These are phyloP conservation scores for Cheilinus undulatus DNA, from an alignment of 2,113 vertebrate genomes.

Conservation along the genomic window DNA sequence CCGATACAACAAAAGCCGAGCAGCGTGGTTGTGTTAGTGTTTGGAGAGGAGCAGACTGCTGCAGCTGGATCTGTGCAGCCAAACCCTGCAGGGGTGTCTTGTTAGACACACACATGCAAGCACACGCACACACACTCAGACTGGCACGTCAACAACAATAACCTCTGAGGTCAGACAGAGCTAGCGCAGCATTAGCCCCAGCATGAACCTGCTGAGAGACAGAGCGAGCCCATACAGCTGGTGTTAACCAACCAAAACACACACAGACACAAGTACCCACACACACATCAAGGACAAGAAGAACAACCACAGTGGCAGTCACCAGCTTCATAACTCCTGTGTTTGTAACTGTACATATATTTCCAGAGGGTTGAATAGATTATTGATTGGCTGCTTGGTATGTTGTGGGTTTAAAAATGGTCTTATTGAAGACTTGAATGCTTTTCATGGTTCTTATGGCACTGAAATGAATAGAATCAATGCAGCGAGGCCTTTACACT, in stretches of 20 bases:
- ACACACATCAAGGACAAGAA: constrained; percentile 59
- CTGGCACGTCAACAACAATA: constrained; percentile 69
- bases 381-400: constrained; percentile 37
- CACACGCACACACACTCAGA: constrained; percentile 33
- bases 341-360: constrained; percentile 56
- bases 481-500: constrained; percentile 6
- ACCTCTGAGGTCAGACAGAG: constrained; percentile 75
- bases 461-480: constrained; percentile 27
- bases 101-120: constrained; percentile 57
- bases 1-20: constrained; percentile 36
- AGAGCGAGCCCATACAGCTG: constrained; percentile 71
- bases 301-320: constrained; percentile 44
- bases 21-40: constrained; percentile 22
- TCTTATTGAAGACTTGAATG: constrained; percentile 27
- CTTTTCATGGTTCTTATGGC: constrained; percentile 23
- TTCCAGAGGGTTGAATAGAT: constrained; percentile 46
- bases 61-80: constrained; percentile 72
- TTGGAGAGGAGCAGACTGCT: constrained; percentile 46
- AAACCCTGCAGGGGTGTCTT: constrained; percentile 68
- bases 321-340: constrained; percentile 40
- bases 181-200: constrained; percentile 72
- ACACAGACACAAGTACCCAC: constrained; percentile 58
- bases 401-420: constrained; percentile 44
- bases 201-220: constrained; percentile 77
- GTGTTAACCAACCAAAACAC: constrained; percentile 77